Evolutionary conservation across 2,888 invertebrate genomes (phyloP).

Genomic region (Sarcophaga caerulescens): DNA sequence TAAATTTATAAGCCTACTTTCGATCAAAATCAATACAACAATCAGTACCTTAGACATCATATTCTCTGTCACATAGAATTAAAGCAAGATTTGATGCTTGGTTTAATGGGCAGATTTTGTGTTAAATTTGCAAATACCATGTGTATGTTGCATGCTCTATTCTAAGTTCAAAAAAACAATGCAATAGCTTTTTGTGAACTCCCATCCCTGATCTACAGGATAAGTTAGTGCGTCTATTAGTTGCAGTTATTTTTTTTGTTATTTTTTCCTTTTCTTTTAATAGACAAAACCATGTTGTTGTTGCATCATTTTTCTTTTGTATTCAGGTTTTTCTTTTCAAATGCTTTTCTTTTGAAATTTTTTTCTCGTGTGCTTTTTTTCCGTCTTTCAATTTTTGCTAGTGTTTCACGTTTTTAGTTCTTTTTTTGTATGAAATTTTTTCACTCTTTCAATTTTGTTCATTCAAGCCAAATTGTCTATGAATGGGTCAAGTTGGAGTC

Average conservation of each 20-base stretch:
- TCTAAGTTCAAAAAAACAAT: too few species aligned
- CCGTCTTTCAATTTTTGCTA: conserved; percentile 12
- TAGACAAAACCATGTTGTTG: too few species aligned
- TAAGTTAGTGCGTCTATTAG: conserved; percentile 32
- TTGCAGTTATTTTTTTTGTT: conserved; percentile 20
- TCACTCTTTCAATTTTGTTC: conserved; percentile 1
- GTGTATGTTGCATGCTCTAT: too few species aligned
- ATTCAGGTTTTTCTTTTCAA: neutral
- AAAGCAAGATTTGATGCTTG: too few species aligned
- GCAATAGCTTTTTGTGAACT: too few species aligned
- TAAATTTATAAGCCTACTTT: too few species aligned
- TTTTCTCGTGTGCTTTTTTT: conserved; percentile 30
- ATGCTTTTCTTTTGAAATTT: conserved; percentile 6
- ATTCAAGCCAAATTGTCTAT: conserved; percentile 44
- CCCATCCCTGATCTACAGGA: conserved; percentile 14
- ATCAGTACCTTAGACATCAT: too few species aligned
- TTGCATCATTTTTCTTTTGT: neutral
- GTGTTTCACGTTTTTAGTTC: conserved; percentile 30
- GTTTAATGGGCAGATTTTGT: too few species aligned
- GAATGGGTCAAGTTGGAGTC: conserved; percentile 66
- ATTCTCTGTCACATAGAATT: too few species aligned
- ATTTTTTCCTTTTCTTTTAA: neutral
- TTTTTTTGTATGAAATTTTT: conserved; percentile 11
- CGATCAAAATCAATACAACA: too few species aligned
- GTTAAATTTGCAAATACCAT: too few species aligned